phyloP scores from a whole-genome alignment of 2,797 vertebrate genomes.

The Cossypha niveicapilla region DNA sequence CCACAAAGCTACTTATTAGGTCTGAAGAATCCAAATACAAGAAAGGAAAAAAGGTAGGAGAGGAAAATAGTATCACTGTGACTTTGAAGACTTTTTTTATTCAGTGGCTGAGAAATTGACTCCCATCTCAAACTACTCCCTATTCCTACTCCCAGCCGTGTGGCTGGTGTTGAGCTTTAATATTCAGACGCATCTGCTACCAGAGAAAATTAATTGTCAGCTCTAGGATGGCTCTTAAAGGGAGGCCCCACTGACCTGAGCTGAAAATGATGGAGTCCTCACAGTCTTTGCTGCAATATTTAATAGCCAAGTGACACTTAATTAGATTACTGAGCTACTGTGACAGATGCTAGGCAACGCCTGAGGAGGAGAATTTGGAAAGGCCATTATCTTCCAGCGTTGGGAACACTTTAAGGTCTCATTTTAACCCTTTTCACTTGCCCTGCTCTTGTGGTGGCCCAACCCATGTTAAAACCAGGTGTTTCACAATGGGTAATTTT shows the following conservation, averaged over 20 bases:
- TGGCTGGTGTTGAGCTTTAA: not conserved
- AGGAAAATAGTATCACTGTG: not conserved
- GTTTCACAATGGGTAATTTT: not conserved
- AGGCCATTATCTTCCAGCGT: constrained; percentile 19
- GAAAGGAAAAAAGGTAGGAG: not conserved
- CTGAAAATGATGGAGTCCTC: constrained; percentile 45
- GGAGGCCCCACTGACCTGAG: constrained; percentile 8
- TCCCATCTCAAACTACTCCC: not conserved
- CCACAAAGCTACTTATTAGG: not conserved
- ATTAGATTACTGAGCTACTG: constrained; percentile 27
- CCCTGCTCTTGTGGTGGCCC: not conserved
- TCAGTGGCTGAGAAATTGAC: not conserved
- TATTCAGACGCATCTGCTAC: not conserved
- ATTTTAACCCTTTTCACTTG: constrained; percentile 29
- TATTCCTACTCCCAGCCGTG: not conserved
- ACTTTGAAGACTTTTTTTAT: not conserved
- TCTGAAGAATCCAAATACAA: not conserved
- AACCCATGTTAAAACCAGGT: not conserved
- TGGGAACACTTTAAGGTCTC: not conserved
- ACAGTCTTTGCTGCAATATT: constrained; percentile 17
- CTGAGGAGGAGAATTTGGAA: constrained; percentile 26
- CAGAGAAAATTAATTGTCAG: constrained; percentile 46
- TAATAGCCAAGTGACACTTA: constrained; percentile 27
- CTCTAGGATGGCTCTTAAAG: constrained; percentile 5
- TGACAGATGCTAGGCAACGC: constrained; percentile 51